Evolutionary conservation across 1,140 invertebrate species (phyloP), one percentile per base, ranked within the genome.

Genomic region (Zaprionus taronus): DNA sequence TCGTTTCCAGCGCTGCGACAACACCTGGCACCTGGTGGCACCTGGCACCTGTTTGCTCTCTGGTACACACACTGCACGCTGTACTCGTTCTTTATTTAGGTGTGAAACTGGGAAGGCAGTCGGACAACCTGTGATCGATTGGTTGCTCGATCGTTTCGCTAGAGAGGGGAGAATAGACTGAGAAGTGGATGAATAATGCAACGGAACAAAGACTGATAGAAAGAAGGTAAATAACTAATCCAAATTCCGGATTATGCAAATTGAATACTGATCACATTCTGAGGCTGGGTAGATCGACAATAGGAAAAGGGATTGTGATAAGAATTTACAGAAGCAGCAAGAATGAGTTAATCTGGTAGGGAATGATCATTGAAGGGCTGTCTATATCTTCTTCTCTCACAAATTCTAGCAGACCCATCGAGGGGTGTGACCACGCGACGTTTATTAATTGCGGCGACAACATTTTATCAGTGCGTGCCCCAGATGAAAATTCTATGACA

Each of bases 391-490:
- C 53, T 55, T 34, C 11, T 15, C 22, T 26, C 24, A 14, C 5
- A 55, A 31, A 55, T 12, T 26, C 22, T 11, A 0, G 11, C 1
- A 55, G 12, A 57, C 55, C 55, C 5, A 28, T 20, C 5, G 4
- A 24, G 64, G 64, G 81, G 81, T 89, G 84, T 77, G 63, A 84
- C 67, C 85, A 89, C 85, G 81, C 79, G 81, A 85, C 85, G 41
- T 67, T 90, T 89, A 89, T 89, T 89, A 89, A 89, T 89, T 90
- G 81, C 71, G 75, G 58, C 61, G 89, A 71, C 55, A 69, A 60
- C 66, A 64, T 85, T 64, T 90, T 90, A 89, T 89, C 85, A 81
- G 57, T 56, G 57, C 56, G 38, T 57, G 51, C 65, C 72, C 51
- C 17, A 41, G 62, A 70, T 41, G 53, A 79, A 81, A 72, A 80